Evolutionary conservation across 2,888 invertebrate genomes (phyloP).

Genomic region (Mythimna ferrago): DNA sequence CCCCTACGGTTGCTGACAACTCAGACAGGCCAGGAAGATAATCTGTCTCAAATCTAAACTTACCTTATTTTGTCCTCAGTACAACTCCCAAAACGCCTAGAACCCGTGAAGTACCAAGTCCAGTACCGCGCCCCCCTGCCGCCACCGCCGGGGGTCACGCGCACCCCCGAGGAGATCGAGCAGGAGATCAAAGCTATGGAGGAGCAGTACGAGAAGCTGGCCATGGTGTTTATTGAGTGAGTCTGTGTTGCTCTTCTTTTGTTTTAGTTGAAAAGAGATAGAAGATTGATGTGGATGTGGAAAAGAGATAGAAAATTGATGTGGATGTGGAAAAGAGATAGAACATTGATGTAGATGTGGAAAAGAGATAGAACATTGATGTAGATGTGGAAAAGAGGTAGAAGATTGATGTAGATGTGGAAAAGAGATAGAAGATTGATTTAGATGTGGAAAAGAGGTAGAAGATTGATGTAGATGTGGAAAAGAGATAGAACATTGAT

Average conservation of each 20-base stretch:
- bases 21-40: too few species aligned
- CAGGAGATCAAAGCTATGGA: conserved; percentile 94
- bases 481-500: background rate
- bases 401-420: too few species aligned
- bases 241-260: background rate
- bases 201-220: conserved; percentile 93
- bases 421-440: background rate
- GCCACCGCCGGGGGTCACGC: conserved; percentile 92
- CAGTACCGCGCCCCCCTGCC: conserved; percentile 93
- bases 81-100: conserved; percentile 87
- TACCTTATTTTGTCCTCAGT: conserved; percentile 83
- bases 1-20: too few species aligned
- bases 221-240: conserved; percentile 93
- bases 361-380: background rate
- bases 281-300: background rate
- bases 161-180: conserved; percentile 95
- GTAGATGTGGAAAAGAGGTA: too few species aligned
- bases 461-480: too few species aligned
- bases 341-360: background rate
- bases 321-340: background rate
- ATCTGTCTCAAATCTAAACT: background rate
- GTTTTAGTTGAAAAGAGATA: background rate
- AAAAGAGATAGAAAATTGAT: background rate
- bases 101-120: conserved; percentile 92
- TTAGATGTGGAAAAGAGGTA: too few species aligned